A percentile compares a stretch with the other conserved stretches of the same genome.
Conservation (phyloP, 2,797 vertebrate species). For the Hylomyscus alleni region DNA sequence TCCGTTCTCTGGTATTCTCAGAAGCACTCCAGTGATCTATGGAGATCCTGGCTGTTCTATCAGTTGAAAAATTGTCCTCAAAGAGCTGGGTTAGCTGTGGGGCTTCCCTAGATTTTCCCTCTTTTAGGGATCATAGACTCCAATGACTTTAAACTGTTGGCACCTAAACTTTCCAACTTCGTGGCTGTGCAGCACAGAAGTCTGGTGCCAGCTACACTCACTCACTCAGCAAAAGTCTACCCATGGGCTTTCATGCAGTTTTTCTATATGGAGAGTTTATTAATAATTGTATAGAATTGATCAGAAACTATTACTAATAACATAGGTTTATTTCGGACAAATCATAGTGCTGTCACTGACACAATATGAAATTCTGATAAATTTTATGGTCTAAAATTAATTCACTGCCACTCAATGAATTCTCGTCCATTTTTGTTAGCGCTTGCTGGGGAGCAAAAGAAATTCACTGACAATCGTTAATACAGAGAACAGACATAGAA, state of each 20-base stretch:
- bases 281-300: not conserved
- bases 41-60: not conserved
- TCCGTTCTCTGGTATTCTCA: not conserved
- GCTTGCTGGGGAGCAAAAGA: not conserved
- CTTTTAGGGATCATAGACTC: slow-evolving; percentile 21
- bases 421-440: slow-evolving; percentile 30
- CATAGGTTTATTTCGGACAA: slow-evolving; percentile 9
- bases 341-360: not conserved
- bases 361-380: slow-evolving; percentile 6
- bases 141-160: not conserved
- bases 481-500: not conserved
- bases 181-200: not conserved
- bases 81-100: not conserved
- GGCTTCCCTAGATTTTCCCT: not conserved
- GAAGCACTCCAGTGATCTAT: not conserved
- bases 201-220: not conserved
- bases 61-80: not conserved
- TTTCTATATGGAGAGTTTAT: slow-evolving; percentile 6
- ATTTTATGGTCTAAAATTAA: not conserved
- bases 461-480: not conserved
- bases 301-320: not conserved
- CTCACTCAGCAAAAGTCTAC: not conserved
- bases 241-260: not conserved
- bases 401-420: not conserved
- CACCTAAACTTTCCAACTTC: slow-evolving; percentile 1